A percentile compares a stretch with the other conserved stretches of the same genome.
These are phyloP conservation scores for Coelinius sp. DNA, from an alignment of 2,888 invertebrate species.

Conservation along the genomic window DNA sequence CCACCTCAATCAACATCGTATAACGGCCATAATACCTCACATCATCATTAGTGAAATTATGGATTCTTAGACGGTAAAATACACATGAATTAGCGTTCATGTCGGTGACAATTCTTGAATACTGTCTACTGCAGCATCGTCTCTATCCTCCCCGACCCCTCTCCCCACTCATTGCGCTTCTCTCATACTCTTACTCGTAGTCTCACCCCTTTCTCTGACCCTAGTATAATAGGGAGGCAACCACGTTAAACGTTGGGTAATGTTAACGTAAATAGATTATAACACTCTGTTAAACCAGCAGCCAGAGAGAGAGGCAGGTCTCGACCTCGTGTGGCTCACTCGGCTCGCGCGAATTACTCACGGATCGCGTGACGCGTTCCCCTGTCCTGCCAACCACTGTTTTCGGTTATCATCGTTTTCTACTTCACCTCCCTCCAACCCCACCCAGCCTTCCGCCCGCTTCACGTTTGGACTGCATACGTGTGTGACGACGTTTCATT, in stretches of 20 bases:
- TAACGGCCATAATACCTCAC: background rate
- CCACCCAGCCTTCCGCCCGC: background rate
- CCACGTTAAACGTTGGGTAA: conserved; percentile 71
- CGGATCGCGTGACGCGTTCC: conserved; percentile 71
- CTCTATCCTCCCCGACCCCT: conserved; percentile 45
- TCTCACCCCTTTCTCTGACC: conserved; percentile 43
- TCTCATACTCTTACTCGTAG: conserved; percentile 39
- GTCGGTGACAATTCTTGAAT: conserved; percentile 71
- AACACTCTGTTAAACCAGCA: conserved; percentile 71
- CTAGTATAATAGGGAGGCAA: conserved; percentile 57
- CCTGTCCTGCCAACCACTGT: conserved; percentile 68
- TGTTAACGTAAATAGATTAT: conserved; percentile 72
- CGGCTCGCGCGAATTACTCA: conserved; percentile 69
- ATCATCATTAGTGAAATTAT: conserved; percentile 15
- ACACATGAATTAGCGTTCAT: conserved; percentile 37
- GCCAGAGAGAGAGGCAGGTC: conserved; percentile 56
- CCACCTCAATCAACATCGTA: conserved; percentile 1
- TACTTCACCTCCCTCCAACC: conserved; percentile 40
- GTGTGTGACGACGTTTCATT: conserved; percentile 31
- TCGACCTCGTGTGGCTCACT: conserved; percentile 50
- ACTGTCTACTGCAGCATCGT: conserved; percentile 67
- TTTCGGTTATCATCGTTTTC: conserved; percentile 66
- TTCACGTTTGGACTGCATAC: conserved; percentile 38
- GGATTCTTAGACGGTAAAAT: conserved; percentile 13
- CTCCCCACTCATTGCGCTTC: conserved; percentile 35